phyloP scores from a whole-genome alignment of 1,140 invertebrate genomes.

The Temnothorax curvispinosus region DNA sequence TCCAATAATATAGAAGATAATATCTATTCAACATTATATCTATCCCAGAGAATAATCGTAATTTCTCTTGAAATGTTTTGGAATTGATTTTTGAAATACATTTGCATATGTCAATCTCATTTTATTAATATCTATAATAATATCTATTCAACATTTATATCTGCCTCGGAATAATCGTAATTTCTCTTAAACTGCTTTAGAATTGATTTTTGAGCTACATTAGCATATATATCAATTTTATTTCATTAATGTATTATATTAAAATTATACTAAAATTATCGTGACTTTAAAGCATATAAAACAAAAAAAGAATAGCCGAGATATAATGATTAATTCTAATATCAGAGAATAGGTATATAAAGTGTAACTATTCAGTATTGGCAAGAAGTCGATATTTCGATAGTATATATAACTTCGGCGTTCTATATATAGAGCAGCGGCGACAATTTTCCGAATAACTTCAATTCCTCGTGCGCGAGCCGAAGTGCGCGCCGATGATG shows the following conservation, averaged over 20 bases:
- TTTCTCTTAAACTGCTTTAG: neutral
- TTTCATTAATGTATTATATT: neutral
- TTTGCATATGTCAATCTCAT: neutral
- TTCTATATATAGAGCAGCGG: neutral
- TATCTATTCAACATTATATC: neutral
- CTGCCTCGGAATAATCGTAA: neutral
- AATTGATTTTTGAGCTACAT: neutral
- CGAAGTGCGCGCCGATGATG: slow-evolving; percentile 63
- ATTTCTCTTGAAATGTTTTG: neutral
- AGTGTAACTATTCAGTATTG: neutral
- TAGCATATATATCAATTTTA: neutral
- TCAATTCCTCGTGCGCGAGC: slow-evolving; percentile 42
- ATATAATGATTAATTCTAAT: neutral
- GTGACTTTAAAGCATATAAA: neutral
- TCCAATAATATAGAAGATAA: slow-evolving; percentile 3
- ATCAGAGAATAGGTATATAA: neutral
- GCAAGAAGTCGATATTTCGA: slow-evolving; percentile 8
- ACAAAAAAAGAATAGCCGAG: no score
- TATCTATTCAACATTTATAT: slow-evolving; percentile 5
- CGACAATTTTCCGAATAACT: slow-evolving; percentile 71
- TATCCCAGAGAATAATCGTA: neutral
- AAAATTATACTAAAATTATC: neutral
- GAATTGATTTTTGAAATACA: neutral
- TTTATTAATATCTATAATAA: neutral
- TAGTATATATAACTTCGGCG: neutral